These are phyloP conservation scores for Amphimedon queenslandica DNA, from an alignment of 37 sponge, comb jelly and placozoan genomes.

Conservation along the genomic window DNA sequence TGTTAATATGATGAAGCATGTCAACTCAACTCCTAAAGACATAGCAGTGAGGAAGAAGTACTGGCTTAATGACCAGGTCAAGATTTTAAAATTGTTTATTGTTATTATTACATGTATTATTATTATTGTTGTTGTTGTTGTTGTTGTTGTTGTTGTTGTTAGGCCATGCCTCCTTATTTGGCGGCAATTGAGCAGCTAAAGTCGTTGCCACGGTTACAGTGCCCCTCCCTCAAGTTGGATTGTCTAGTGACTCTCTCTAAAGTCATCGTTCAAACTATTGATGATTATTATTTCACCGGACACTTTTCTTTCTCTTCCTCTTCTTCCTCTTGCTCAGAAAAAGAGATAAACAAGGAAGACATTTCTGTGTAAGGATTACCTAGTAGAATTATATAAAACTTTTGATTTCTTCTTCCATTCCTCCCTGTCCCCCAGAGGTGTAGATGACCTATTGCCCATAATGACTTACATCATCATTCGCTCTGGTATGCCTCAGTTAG, in stretches of 20 bases:
- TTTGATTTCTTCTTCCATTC: neutral
- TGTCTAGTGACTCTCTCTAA: constrained; percentile 54
- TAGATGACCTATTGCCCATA: constrained; percentile 90
- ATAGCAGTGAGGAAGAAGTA: constrained; percentile 61
- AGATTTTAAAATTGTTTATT: neutral
- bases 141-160: neutral
- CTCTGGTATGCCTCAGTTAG: constrained; percentile 65
- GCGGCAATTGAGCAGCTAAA: constrained; percentile 47
- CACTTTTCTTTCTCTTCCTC: too few species aligned
- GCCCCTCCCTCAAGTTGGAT: constrained; percentile 57
- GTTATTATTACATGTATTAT: neutral
- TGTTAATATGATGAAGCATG: constrained; percentile 59
- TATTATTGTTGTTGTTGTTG: neutral
- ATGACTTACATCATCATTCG: constrained; percentile 70
- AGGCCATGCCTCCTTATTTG: constrained; percentile 48
- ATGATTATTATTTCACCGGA: constrained; percentile 36
- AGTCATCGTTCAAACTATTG: constrained; percentile 47
- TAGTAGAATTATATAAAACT: neutral
- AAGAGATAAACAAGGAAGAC: constrained; percentile 15
- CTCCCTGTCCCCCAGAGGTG: constrained; percentile 46
- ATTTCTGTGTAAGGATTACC: constrained; percentile 11
- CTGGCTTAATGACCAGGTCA: constrained; percentile 58
- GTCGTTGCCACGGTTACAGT: constrained; percentile 10
- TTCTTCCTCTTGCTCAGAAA: too few species aligned
- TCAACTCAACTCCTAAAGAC: constrained; percentile 56